Evolutionary conservation across 2,888 invertebrate species (phyloP).

Genomic region (Eristalis tenax): DNA sequence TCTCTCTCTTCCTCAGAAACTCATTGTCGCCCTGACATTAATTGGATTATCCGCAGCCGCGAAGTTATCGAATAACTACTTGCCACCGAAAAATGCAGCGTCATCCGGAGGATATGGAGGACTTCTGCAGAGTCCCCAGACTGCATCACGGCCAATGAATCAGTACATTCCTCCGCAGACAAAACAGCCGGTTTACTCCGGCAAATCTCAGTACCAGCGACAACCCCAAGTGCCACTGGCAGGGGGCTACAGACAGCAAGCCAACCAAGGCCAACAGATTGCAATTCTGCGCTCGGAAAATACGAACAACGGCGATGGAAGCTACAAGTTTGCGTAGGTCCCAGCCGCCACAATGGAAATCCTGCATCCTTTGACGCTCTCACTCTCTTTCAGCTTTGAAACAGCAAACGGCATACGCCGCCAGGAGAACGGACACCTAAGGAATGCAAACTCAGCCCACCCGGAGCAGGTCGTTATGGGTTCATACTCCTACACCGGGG

Average conservation of each 20-base stretch:
- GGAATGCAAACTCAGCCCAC: conserved; percentile 83
- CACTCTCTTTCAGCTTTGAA: conserved; percentile 82
- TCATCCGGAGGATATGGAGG: conserved; percentile 73
- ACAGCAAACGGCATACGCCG: conserved; percentile 86
- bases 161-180: conserved; percentile 75
- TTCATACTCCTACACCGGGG: conserved; percentile 85
- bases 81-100: conserved; percentile 75
- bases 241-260: background rate
- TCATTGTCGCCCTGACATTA: conserved; percentile 44
- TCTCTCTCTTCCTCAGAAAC: conserved; percentile 32
- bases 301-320: conserved; percentile 85
- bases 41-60: conserved; percentile 74
- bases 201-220: conserved; percentile 53
- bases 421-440: conserved; percentile 83
- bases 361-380: conserved; percentile 71
- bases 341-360: background rate
- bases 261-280: conserved; percentile 80
- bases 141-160: conserved; percentile 71
- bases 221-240: background rate
- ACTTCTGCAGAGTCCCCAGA: conserved; percentile 71
- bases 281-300: conserved; percentile 85
- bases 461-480: conserved; percentile 85
- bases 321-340: conserved; percentile 84
- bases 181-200: conserved; percentile 75
- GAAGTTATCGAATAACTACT: conserved; percentile 76